phyloP scores from a whole-genome alignment of 2,113 vertebrate genomes.

The Mustela lutreola region DNA sequence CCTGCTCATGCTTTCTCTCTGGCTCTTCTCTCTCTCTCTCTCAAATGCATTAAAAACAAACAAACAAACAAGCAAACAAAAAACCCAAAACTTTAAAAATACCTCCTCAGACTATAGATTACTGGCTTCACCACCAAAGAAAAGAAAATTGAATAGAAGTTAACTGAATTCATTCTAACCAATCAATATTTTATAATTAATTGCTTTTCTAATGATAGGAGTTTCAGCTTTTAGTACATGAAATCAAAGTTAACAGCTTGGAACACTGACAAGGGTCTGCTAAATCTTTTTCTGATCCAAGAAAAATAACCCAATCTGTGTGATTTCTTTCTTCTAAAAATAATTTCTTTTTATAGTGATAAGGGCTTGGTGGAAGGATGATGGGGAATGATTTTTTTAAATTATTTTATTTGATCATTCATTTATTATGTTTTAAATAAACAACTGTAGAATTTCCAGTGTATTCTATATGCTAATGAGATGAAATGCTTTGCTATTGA shows the following conservation, averaged over 20 bases:
- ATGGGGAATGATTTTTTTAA: not conserved
- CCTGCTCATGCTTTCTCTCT: too few relatives aligned
- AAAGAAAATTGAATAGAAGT: not conserved
- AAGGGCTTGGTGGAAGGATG: not conserved
- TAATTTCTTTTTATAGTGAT: not conserved
- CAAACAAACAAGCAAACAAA: too few relatives aligned
- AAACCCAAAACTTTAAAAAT: too few relatives aligned
- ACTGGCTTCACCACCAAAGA: not conserved
- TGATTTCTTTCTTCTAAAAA: not conserved
- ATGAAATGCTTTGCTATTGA: not conserved
- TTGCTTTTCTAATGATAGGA: not conserved
- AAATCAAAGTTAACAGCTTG: constrained; percentile 55
- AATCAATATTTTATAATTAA: not conserved
- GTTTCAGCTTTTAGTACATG: not conserved
- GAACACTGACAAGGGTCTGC: not conserved
- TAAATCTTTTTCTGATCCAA: not conserved
- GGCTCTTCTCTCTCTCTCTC: too few relatives aligned
- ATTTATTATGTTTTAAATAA: not conserved
- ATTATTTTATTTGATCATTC: not conserved
- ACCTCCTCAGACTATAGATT: not conserved
- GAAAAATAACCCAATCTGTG: not conserved
- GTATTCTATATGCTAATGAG: not conserved
- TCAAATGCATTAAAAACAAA: too few relatives aligned
- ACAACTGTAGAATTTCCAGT: not conserved
- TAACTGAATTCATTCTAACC: not conserved